A percentile compares a stretch with the other conserved stretches of the same genome.
Evolutionary conservation across 1,140 invertebrate species (phyloP).

Genomic region (Mactra quadrangularis): DNA sequence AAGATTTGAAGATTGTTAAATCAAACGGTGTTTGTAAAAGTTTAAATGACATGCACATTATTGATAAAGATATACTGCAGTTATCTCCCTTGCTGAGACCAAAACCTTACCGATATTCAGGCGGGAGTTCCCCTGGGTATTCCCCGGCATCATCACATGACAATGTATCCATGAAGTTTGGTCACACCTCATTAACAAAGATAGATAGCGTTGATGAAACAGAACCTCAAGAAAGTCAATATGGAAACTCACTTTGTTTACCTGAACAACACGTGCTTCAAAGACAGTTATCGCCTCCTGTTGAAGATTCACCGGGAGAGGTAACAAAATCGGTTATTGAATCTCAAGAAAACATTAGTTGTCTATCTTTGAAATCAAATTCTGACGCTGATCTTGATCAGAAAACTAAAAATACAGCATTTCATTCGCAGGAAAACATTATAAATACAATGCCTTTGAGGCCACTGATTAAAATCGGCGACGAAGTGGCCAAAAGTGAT

Average conservation of each 20-base stretch:
- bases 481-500: conserved; percentile 29
- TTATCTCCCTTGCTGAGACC: conserved; percentile 16
- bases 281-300: conserved; percentile 10
- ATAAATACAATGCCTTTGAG: conserved; percentile 29
- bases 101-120: neutral
- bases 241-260: neutral
- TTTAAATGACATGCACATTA: conserved; percentile 34
- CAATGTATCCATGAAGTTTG: conserved; percentile 12
- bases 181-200: conserved; percentile 57
- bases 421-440: conserved; percentile 27
- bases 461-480: neutral
- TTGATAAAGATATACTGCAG: conserved; percentile 23
- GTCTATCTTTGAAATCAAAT: conserved; percentile 37
- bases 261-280: too few relatives aligned
- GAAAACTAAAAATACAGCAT: neutral
- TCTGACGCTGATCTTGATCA: conserved; percentile 39
- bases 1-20: conserved; percentile 33
- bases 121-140: neutral
- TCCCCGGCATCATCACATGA: conserved; percentile 6
- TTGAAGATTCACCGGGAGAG: conserved; percentile 16
- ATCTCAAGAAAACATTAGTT: conserved; percentile 32
- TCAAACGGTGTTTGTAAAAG: conserved; percentile 42
- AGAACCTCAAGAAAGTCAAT: conserved; percentile 12
- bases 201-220: conserved; percentile 59
- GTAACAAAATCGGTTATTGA: neutral